Evolutionary conservation across 2,888 invertebrate species (phyloP).

Genomic region (Cryptocephalus moraei): DNA sequence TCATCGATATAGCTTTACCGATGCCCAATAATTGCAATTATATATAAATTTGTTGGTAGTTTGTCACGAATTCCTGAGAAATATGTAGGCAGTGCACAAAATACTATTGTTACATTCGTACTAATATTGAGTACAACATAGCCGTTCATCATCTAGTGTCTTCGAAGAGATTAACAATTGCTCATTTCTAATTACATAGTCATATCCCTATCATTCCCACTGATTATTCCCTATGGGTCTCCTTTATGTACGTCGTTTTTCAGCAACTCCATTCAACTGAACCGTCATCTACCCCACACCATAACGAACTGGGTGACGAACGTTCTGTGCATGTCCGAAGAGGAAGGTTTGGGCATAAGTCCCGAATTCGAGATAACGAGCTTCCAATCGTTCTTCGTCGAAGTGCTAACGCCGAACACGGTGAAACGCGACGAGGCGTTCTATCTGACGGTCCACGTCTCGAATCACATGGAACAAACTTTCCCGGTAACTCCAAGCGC

Average conservation of each 20-base stretch:
- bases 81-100: too few species aligned
- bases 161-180: too few species aligned
- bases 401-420: slow-evolving; percentile 56
- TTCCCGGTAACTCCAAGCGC: slow-evolving; percentile 48
- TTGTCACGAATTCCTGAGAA: too few species aligned
- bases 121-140: too few species aligned
- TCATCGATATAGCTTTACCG: too few species aligned
- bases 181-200: too few species aligned
- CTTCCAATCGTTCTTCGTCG: slow-evolving; percentile 68
- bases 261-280: slow-evolving; percentile 15
- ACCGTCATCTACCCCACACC: slow-evolving; percentile 44
- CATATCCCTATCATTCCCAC: too few species aligned
- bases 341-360: slow-evolving; percentile 31
- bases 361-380: slow-evolving; percentile 33
- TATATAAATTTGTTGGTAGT: too few species aligned
- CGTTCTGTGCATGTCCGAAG: slow-evolving; percentile 44
- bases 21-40: too few species aligned
- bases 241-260: neutral
- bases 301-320: slow-evolving; percentile 54
- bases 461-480: slow-evolving; percentile 61
- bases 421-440: slow-evolving; percentile 56
- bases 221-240: too few species aligned
- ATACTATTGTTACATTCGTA: too few species aligned
- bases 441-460: slow-evolving; percentile 55
- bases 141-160: too few species aligned